These are phyloP conservation scores for Heliconius melpomene DNA, from an alignment of 1,140 invertebrate genomes.

Conservation along the genomic window DNA sequence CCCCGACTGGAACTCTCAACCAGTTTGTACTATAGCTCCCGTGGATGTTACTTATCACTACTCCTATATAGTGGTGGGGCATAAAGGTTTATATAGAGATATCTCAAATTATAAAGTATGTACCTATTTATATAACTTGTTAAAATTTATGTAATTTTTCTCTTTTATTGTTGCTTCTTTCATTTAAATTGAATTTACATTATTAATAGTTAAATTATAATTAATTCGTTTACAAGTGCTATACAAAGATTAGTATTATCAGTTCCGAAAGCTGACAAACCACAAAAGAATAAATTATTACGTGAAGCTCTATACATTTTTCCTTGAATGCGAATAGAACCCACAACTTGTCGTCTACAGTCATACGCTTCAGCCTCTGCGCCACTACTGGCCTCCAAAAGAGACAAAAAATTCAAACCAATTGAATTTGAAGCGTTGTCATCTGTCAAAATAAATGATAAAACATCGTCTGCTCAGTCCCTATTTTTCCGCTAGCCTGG, in stretches of 20 bases:
- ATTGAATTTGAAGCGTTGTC: not conserved
- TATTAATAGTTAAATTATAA: too few species aligned
- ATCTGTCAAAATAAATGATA: slow-evolving; percentile 9
- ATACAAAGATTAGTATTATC: too few species aligned
- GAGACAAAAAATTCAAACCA: not conserved
- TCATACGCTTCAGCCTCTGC: too few species aligned
- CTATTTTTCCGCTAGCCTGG: slow-evolving; percentile 20
- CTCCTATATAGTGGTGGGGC: not conserved
- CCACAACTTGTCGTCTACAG: too few species aligned
- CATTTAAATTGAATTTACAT: too few species aligned
- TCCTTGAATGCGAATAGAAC: too few species aligned
- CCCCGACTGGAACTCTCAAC: slow-evolving; percentile 4
- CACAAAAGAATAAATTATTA: too few species aligned
- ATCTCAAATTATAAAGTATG: too few species aligned
- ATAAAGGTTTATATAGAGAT: not conserved
- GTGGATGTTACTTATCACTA: not conserved
- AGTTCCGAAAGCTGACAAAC: too few species aligned
- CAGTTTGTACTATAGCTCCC: not conserved
- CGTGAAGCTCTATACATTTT: not conserved
- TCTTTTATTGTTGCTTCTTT: not conserved
- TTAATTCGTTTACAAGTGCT: too few species aligned
- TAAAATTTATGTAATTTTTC: too few species aligned
- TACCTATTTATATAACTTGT: not conserved
- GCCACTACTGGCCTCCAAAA: not conserved
- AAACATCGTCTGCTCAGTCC: slow-evolving; percentile 7